These are phyloP conservation scores for Cantharis flavilabris DNA, from an alignment of 2,888 invertebrate genomes.

Conservation along the genomic window DNA sequence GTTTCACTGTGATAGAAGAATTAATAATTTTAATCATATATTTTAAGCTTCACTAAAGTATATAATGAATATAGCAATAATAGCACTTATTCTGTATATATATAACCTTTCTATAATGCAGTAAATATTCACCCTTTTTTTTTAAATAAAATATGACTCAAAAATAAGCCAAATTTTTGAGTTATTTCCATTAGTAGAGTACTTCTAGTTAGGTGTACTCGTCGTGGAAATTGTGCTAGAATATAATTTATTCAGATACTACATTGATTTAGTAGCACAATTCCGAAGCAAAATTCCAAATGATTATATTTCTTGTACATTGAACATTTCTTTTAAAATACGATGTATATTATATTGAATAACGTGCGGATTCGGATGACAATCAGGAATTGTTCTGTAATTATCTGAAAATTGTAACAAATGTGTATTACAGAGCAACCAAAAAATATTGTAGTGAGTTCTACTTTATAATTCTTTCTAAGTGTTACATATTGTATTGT, in stretches of 20 bases:
- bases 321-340: conserved; percentile 13
- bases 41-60: neutral
- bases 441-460: conserved; percentile 22
- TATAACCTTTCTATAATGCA: neutral
- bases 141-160: neutral
- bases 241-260: neutral
- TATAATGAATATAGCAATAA: neutral
- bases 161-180: neutral
- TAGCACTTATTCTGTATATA: neutral
- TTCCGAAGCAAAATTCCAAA: neutral
- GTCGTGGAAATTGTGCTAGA: neutral
- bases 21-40: neutral
- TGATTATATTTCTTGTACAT: neutral
- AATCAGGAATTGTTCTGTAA: conserved; percentile 30
- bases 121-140: neutral
- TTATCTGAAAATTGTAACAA: conserved; percentile 19
- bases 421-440: conserved; percentile 29
- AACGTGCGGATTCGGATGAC: conserved; percentile 27
- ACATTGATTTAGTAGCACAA: neutral
- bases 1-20: neutral
- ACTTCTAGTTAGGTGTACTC: neutral
- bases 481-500: conserved; percentile 6
- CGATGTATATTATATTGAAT: conserved; percentile 24
- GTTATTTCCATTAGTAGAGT: neutral
- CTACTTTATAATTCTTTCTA: conserved; percentile 7